Conservation (phyloP, 1,140 invertebrate species). For the Mizuhopecten yessoensis region DNA sequence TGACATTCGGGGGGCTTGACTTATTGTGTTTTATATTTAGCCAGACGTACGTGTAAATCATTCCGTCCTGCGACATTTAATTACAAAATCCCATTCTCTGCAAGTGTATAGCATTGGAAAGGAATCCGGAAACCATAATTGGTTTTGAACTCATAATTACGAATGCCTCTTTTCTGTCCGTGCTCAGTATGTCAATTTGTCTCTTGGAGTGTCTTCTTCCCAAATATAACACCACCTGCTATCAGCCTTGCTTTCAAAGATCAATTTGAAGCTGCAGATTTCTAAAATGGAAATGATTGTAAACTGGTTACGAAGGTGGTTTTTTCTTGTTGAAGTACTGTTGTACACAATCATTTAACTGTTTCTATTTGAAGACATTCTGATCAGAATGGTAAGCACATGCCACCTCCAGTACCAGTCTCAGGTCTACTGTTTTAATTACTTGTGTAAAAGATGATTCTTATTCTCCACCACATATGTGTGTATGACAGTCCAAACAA, state of each 20-base stretch:
- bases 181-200: constrained; percentile 31
- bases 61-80: background rate
- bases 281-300: too few relatives aligned
- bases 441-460: too few relatives aligned
- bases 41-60: background rate
- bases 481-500: too few relatives aligned
- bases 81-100: constrained; percentile 38
- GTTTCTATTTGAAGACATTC: too few relatives aligned
- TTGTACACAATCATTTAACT: too few relatives aligned
- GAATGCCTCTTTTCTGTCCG: background rate
- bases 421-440: too few relatives aligned
- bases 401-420: too few relatives aligned
- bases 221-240: background rate
- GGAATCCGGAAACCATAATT: background rate
- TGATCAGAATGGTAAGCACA: too few relatives aligned
- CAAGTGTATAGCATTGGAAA: background rate
- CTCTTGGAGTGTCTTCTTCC: background rate
- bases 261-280: background rate
- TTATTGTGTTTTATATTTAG: constrained; percentile 40
- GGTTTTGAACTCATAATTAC: constrained; percentile 15
- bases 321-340: too few relatives aligned
- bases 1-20: background rate
- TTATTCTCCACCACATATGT: too few relatives aligned
- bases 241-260: background rate
- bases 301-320: too few relatives aligned